Base-by-base conservation (phyloP, 2,888 invertebrate species). In the Melieria crassipennis region DNA sequence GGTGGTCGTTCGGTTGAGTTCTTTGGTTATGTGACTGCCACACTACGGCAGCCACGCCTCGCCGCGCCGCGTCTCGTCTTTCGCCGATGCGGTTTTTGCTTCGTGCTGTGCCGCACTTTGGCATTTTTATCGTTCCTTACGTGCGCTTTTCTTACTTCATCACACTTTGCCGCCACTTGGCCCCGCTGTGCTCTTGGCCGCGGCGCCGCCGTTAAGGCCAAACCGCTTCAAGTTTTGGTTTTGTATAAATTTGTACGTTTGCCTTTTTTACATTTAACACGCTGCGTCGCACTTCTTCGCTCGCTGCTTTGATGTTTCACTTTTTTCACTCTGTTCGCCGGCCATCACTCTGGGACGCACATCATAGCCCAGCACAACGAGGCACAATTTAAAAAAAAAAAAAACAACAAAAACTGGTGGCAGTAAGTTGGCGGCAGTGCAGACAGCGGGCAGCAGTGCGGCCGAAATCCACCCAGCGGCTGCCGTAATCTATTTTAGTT, bases 81-180 rank as follows among this genome's bases (percentile, higher is more conserved):
- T 67, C 67, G 60, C 52, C 61, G 67, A 45, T 67, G 67, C 60
- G 67, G 67, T 67, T 67, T 66, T 67, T 61, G 67, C 42, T 67
- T 67, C 67, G 50, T 61, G 67, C 60, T 67, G 60, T 67, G 60
- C 61, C 60, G 61, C 60, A 67, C 67, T 67, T 67, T 67, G 67
- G 67, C 67, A 67, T 67, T 67, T 67, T 67, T 67, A 67, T 67
- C 67, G 67, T 61, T 67, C 60, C 61, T 67, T 16, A 16, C 43
- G 50, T 61, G 60, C 50, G 43, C 11, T 7, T 5, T 48, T 58
- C 58, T 57, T 58, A n/a, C 56, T 57, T 5, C 13, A n/a, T 47
- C 10, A 16, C 46, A 13, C 30, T 13, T 65, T 58, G 42, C 58
- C 43, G 16, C 11, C 58, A 58, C 3, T 3, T 11, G 42, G 11